Evolutionary conservation across 1,140 invertebrate genomes (phyloP).

Genomic region (Ostrea denselamellosa): DNA sequence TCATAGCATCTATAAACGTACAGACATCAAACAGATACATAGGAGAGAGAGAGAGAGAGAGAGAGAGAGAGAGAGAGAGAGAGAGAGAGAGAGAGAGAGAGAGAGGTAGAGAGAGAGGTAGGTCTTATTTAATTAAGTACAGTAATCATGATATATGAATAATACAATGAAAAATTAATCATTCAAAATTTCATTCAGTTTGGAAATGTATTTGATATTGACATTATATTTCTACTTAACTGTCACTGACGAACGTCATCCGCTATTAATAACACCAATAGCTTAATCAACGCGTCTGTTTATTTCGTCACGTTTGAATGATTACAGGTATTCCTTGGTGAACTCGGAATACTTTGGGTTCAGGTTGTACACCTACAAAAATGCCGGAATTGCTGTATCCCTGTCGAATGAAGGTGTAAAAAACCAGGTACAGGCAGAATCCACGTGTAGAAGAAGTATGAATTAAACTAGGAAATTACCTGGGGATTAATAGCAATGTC

Average conservation of each 20-base stretch:
- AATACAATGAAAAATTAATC: too few relatives aligned
- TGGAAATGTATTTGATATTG: too few relatives aligned
- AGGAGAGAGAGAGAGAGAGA: too few relatives aligned
- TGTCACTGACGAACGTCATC: not conserved
- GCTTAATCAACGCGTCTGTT: not conserved
- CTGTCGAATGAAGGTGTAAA: not conserved
- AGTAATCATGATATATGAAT: too few relatives aligned
- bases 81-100: too few relatives aligned
- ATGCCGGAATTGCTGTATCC: not conserved
- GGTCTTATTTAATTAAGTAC: too few relatives aligned
- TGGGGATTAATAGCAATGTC: not conserved
- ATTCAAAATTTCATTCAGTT: too few relatives aligned
- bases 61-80: too few relatives aligned
- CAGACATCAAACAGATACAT: too few relatives aligned
- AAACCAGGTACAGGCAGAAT: not conserved
- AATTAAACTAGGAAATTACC: not conserved
- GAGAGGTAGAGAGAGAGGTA: too few relatives aligned
- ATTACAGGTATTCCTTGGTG: conserved; percentile 9
- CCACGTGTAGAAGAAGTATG: not conserved
- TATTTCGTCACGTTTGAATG: not conserved
- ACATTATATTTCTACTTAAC: too few relatives aligned
- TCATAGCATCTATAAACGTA: too few relatives aligned
- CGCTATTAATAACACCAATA: not conserved
- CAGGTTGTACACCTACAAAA: not conserved
- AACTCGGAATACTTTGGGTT: not conserved